A percentile compares a stretch with the other conserved stretches of the same genome.
phyloP scores from a whole-genome alignment of 2,113 vertebrate species.

The Seriola quinqueradiata region DNA sequence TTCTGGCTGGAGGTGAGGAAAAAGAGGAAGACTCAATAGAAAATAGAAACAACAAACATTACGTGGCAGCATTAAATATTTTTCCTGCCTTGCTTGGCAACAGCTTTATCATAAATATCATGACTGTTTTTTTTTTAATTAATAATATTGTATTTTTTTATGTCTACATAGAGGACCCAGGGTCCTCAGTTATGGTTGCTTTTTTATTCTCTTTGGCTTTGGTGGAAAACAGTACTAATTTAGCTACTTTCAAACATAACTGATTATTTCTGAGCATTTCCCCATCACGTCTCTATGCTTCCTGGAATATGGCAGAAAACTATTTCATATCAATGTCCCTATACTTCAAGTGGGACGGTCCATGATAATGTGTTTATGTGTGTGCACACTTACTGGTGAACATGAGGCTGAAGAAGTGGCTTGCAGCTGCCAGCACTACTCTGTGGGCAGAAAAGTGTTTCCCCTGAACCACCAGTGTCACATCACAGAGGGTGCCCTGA shows the following conservation, averaged over 20 bases:
- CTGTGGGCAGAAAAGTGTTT: constrained; percentile 95
- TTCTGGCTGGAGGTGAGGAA: constrained; percentile 87
- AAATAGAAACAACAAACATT: not conserved
- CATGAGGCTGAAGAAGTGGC: constrained; percentile 98
- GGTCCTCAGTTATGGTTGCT: not conserved
- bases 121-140: not conserved
- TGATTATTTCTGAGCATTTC: not conserved
- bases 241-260: not conserved
- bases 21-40: not conserved
- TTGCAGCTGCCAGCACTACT: constrained; percentile 95
- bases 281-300: too few species aligned
- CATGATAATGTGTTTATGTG: not conserved
- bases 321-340: too few species aligned
- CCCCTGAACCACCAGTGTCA: constrained; percentile 94
- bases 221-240: too few species aligned
- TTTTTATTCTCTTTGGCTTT: too few species aligned
- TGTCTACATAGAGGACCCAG: not conserved
- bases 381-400: constrained; percentile 92
- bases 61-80: not conserved
- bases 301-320: too few species aligned
- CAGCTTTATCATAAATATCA: not conserved
- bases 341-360: not conserved
- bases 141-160: not conserved
- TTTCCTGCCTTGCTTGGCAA: not conserved
- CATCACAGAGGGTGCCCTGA: constrained; percentile 96